These are phyloP conservation scores for Phalacrocorax aristotelis DNA, from an alignment of 2,113 vertebrate species.

Conservation along the genomic window DNA sequence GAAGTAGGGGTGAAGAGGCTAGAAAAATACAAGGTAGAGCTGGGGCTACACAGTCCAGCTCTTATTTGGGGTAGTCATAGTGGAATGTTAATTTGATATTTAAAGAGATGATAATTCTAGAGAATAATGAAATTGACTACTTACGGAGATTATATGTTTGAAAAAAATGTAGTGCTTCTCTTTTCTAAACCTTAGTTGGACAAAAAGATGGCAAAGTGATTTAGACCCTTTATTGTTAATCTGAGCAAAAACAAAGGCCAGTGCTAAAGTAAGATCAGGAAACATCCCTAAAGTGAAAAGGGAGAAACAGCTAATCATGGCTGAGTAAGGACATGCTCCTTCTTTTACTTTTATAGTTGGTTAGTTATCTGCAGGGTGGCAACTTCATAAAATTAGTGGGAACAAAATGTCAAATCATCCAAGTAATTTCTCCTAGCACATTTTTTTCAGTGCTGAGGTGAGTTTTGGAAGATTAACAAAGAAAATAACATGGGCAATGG, in stretches of 20 bases:
- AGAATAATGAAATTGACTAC: neutral
- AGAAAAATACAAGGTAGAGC: neutral
- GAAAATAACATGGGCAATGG: neutral
- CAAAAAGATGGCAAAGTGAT: slow-evolving; percentile 45
- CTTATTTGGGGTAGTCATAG: neutral
- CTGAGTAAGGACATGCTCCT: neutral
- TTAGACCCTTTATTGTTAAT: slow-evolving; percentile 7
- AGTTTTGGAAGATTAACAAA: slow-evolving; percentile 26
- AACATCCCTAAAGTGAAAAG: slow-evolving; percentile 32
- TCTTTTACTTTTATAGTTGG: neutral
- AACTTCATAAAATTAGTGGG: neutral
- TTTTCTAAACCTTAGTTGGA: slow-evolving; percentile 24
- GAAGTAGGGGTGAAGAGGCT: neutral
- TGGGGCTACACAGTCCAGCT: neutral
- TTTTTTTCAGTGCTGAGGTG: neutral
- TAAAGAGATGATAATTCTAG: neutral
- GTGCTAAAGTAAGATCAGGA: slow-evolving; percentile 48
- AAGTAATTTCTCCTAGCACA: neutral
- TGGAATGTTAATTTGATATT: neutral
- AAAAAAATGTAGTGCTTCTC: neutral
- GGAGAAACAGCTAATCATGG: neutral
- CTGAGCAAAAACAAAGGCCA: slow-evolving; percentile 44
- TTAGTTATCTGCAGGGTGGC: slow-evolving; percentile 55
- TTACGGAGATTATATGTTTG: neutral
- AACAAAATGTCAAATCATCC: slow-evolving; percentile 16